These are phyloP conservation scores for Zelostemma sp. DNA, from an alignment of 1,140 invertebrate genomes.

Conservation along the genomic window DNA sequence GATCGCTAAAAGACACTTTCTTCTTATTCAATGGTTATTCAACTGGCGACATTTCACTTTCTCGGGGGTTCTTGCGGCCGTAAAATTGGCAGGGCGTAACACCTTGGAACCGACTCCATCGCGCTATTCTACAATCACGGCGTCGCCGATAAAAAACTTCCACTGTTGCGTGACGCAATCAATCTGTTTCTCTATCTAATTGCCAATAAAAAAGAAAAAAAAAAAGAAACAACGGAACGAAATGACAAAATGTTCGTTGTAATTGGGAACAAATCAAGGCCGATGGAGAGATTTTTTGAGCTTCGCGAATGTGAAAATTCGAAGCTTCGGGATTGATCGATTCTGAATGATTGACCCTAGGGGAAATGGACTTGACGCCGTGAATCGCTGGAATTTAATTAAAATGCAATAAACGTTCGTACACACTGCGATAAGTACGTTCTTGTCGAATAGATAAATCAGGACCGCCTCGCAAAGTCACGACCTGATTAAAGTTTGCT, in stretches of 20 bases:
- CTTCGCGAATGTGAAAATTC: too few relatives aligned
- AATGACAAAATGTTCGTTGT: too few relatives aligned
- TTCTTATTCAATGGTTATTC: conserved; percentile 53
- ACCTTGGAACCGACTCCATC: neutral
- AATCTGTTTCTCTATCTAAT: neutral
- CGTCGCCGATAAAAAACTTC: neutral
- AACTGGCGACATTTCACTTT: conserved; percentile 50
- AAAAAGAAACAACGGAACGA: neutral
- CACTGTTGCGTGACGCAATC: neutral
- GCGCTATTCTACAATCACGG: neutral
- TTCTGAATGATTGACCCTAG: neutral
- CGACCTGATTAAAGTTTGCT: conserved; percentile 44
- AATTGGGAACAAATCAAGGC: too few relatives aligned
- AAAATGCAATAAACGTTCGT: conserved; percentile 33
- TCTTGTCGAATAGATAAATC: conserved; percentile 44
- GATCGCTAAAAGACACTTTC: conserved; percentile 39
- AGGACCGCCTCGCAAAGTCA: conserved; percentile 30
- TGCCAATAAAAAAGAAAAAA: too few relatives aligned
- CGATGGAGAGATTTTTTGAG: too few relatives aligned
- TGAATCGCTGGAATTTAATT: conserved; percentile 46
- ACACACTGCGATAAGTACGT: conserved; percentile 28
- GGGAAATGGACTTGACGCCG: conserved; percentile 8
- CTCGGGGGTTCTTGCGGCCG: conserved; percentile 34
- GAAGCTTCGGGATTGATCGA: too few relatives aligned
- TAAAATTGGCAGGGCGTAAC: conserved; percentile 37